These are phyloP conservation scores for Gnathonemus echidnorhynchus DNA, from an alignment of 2,113 vertebrate genomes.

Conservation along the genomic window DNA sequence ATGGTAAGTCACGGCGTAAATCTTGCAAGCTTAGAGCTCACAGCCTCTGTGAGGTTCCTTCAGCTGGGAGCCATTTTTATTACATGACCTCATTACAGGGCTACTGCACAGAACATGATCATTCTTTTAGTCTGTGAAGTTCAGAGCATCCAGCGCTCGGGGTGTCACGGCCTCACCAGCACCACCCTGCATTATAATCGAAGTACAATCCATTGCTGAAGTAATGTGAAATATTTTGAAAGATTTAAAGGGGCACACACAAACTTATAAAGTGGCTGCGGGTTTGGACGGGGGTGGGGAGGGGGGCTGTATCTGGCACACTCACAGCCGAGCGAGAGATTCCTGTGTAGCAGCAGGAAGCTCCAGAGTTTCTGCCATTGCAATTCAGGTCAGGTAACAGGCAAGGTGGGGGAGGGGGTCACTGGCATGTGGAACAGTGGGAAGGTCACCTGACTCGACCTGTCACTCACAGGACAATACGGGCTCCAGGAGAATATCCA, in stretches of 20 bases:
- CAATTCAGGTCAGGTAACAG: constrained; percentile 12
- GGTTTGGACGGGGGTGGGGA: neutral
- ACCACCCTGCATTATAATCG: neutral
- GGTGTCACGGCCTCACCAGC: neutral
- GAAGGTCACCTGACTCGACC: constrained; percentile 17
- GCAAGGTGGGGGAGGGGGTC: neutral
- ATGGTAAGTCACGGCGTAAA: neutral
- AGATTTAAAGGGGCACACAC: neutral
- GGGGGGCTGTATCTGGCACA: neutral
- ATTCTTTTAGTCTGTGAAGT: neutral
- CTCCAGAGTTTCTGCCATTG: neutral
- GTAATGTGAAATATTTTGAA: neutral
- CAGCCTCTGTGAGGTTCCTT: neutral
- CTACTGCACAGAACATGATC: neutral
- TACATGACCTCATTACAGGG: neutral
- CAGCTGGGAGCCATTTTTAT: neutral
- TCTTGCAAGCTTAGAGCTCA: neutral
- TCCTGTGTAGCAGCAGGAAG: constrained; percentile 2
- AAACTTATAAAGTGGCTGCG: neutral
- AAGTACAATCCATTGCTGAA: neutral
- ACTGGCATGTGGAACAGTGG: constrained; percentile 7
- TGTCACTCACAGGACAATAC: constrained; percentile 21
- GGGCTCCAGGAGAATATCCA: neutral
- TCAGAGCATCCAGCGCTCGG: neutral
- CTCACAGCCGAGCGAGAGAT: neutral